Conservation (phyloP, 2,113 vertebrate species). For the Petromus typicus region DNA sequence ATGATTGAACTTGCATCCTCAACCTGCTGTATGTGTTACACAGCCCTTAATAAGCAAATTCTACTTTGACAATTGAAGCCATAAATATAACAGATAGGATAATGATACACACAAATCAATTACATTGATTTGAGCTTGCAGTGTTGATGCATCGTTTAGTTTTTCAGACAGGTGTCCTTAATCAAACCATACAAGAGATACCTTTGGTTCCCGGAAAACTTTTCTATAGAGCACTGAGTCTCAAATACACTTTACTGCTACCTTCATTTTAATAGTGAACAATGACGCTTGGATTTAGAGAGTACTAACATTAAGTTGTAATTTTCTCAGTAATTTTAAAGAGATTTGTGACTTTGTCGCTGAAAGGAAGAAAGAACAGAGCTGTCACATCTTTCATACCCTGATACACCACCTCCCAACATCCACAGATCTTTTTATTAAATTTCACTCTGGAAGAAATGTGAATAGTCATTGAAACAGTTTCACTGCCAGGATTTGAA, state of each 20-base stretch:
- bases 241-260: constrained; percentile 51
- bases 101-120: constrained; percentile 62
- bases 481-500: constrained; percentile 81
- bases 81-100: constrained; percentile 44
- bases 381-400: constrained; percentile 48
- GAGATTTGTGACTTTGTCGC: constrained; percentile 71
- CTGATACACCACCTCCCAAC: background rate
- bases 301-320: constrained; percentile 69
- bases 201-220: constrained; percentile 45
- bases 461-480: constrained; percentile 83
- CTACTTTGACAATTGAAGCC: constrained; percentile 66
- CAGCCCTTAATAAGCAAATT: constrained; percentile 8
- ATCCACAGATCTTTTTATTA: constrained; percentile 74
- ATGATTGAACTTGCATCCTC: background rate
- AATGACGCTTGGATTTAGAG: constrained; percentile 41
- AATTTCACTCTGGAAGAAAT: constrained; percentile 63
- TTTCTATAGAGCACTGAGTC: constrained; percentile 43
- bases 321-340: constrained; percentile 77
- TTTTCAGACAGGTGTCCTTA: constrained; percentile 56
- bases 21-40: background rate
- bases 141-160: constrained; percentile 53
- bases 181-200: constrained; percentile 39
- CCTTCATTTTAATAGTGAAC: constrained; percentile 67
- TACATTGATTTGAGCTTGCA: constrained; percentile 46
- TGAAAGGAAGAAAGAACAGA: constrained; percentile 74